These are phyloP conservation scores for Thaleichthys pacificus DNA, from an alignment of 2,797 vertebrate genomes.

Conservation along the genomic window DNA sequence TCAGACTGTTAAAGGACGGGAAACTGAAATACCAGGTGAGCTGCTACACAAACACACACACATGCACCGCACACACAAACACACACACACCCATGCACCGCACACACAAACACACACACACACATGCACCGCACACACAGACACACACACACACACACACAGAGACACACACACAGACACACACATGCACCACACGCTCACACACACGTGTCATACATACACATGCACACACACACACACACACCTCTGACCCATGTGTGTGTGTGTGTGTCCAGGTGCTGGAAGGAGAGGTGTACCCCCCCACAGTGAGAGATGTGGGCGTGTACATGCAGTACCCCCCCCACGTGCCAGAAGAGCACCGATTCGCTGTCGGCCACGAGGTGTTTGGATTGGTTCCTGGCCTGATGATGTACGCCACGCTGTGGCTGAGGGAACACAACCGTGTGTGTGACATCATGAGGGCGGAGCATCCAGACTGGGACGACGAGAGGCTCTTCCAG, in stretches of 20 bases:
- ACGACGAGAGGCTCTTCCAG: slow-evolving; percentile 94
- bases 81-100: too few species aligned
- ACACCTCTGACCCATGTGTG: not conserved
- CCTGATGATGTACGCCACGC: slow-evolving; percentile 95
- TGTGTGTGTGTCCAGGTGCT: slow-evolving; percentile 70
- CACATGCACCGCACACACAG: too few species aligned
- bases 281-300: slow-evolving; percentile 90
- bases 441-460: slow-evolving; percentile 89
- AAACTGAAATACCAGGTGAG: slow-evolving; percentile 91
- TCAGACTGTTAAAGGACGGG: slow-evolving; percentile 88
- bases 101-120: too few species aligned
- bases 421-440: slow-evolving; percentile 97
- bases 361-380: slow-evolving; percentile 92
- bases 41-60: not conserved
- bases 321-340: slow-evolving; percentile 93
- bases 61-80: too few species aligned
- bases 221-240: not conserved
- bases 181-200: too few species aligned
- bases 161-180: too few species aligned
- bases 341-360: slow-evolving; percentile 81
- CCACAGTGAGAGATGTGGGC: slow-evolving; percentile 83
- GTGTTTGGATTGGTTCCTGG: slow-evolving; percentile 95
- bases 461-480: slow-evolving; percentile 89
- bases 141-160: too few species aligned
- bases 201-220: too few species aligned